Percentiles rank a stretch among this genome's conserved stretches.
Conservation (phyloP, 2,888 invertebrate genomes). For the Hirtodrosophila alboralis region DNA sequence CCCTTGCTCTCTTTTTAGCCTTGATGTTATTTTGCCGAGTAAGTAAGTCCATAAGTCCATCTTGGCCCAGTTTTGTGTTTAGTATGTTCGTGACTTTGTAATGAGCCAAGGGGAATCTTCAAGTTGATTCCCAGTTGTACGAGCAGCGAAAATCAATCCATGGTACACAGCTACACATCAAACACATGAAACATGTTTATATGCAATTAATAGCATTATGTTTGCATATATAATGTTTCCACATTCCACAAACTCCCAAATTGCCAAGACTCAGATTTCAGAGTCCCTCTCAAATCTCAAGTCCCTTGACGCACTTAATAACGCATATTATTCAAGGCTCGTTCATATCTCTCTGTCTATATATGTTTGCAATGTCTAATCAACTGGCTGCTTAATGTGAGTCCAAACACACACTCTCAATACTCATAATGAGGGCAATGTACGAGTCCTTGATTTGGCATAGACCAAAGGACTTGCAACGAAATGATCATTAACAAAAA, state of each 20-base stretch:
- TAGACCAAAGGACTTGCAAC: background rate
- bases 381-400: slow-evolving; percentile 53
- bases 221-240: slow-evolving; percentile 57
- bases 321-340: slow-evolving; percentile 59
- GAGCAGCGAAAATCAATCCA: slow-evolving; percentile 66
- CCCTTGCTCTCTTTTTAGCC: slow-evolving; percentile 9
- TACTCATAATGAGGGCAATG: slow-evolving; percentile 29
- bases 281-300: background rate
- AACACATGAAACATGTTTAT: slow-evolving; percentile 54
- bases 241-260: slow-evolving; percentile 19
- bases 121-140: slow-evolving; percentile 20
- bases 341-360: slow-evolving; percentile 1
- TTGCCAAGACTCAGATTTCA: slow-evolving; percentile 10
- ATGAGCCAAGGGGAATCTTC: slow-evolving; percentile 48
- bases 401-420: slow-evolving; percentile 36
- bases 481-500: slow-evolving; percentile 1
- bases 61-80: slow-evolving; percentile 60
- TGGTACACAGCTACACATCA: slow-evolving; percentile 32
- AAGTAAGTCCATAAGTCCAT: slow-evolving; percentile 59
- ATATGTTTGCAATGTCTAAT: slow-evolving; percentile 40
- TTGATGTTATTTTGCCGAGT: slow-evolving; percentile 18
- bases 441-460: background rate
- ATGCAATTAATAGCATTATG: slow-evolving; percentile 70
- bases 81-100: slow-evolving; percentile 75
- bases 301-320: slow-evolving; percentile 59